Evolutionary conservation across 2,113 vertebrate species (phyloP).

Genomic region (Sphyrna mokarran): DNA sequence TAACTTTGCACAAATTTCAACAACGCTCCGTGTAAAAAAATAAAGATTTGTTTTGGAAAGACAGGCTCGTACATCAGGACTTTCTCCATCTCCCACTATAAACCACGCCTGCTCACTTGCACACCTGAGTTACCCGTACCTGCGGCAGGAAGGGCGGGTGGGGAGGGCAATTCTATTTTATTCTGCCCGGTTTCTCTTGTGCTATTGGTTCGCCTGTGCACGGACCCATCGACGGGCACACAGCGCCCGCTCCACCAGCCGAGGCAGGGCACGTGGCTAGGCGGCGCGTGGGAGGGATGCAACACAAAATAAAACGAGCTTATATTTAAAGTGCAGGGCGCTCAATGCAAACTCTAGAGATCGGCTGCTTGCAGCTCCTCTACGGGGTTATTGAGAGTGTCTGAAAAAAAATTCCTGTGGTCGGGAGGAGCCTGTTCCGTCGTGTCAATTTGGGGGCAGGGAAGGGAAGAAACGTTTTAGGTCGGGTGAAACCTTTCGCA

Average conservation of each 20-base stretch:
- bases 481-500: background rate
- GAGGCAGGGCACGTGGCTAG: background rate
- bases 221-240: background rate
- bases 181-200: background rate
- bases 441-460: background rate
- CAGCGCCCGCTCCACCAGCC: background rate
- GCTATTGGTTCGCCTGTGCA: conserved; percentile 30
- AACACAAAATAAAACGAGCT: conserved; percentile 25
- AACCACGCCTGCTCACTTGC: background rate
- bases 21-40: conserved; percentile 27
- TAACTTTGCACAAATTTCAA: conserved; percentile 26
- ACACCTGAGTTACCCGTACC: background rate
- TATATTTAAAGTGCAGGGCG: conserved; percentile 28
- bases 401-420: conserved; percentile 15
- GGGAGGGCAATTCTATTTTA: background rate
- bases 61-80: conserved; percentile 20
- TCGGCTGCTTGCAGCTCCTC: conserved; percentile 10
- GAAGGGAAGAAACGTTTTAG: background rate
- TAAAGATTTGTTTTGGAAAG: conserved; percentile 34
- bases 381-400: background rate
- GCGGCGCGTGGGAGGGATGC: background rate
- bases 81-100: background rate
- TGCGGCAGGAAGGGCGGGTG: too few relatives aligned
- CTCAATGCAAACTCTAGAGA: conserved; percentile 29
- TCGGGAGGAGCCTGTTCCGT: background rate